Base-by-base conservation (phyloP, 1,140 invertebrate species). In the Leptopilina boulardi region DNA sequence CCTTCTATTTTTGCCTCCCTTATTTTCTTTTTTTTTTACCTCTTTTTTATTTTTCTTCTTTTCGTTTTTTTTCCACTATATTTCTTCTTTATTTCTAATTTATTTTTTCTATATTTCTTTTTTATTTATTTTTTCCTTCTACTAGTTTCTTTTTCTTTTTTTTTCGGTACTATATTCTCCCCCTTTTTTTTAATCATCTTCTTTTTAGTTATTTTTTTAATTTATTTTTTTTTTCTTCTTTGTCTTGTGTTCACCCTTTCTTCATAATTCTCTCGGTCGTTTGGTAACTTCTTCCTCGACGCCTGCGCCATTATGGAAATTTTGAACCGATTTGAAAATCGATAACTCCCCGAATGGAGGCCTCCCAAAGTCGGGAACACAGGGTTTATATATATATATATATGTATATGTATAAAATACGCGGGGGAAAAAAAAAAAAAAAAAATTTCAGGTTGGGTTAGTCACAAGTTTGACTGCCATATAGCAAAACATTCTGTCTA, bases 1-100 rank as follows among this genome's bases (percentile, higher is more conserved):
- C 76, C 80, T 80, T 76, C 74, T 78, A 76, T 47, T 81, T 78
- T 74, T 70, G 72, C 76, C 73, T 70, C 80, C 74, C 21, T 34
- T 78, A 73, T 78, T 78, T 54, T 19, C 30, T 75, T 75, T 75
- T 77, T 73, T 76, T 70, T 11, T 18, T 44, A 10, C 34, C 11
- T 8, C 38, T n/a, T 3, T 30, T 10, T 15, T 15, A 11, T 44
- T 44, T 15, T 44, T 15, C 42, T 44, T 66, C 34, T 21, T 47
- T 51, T 21, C 56, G 42, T 34, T 18, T 44, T 51, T 51, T 44
- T 56, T 26, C 34, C 56, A 19, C 38, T 76, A 19, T 44, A 42
- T 18, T 44, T 18, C 42, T 51, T 38, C 59, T 44, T 15, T 47
- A 9, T 47, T n/a, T 15, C 10, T 47, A 11, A 11, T 47, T n/a